Percentiles rank a stretch among this genome's conserved stretches.
These are phyloP conservation scores for Mythimna albipuncta DNA, from an alignment of 2,888 invertebrate genomes.

Conservation along the genomic window DNA sequence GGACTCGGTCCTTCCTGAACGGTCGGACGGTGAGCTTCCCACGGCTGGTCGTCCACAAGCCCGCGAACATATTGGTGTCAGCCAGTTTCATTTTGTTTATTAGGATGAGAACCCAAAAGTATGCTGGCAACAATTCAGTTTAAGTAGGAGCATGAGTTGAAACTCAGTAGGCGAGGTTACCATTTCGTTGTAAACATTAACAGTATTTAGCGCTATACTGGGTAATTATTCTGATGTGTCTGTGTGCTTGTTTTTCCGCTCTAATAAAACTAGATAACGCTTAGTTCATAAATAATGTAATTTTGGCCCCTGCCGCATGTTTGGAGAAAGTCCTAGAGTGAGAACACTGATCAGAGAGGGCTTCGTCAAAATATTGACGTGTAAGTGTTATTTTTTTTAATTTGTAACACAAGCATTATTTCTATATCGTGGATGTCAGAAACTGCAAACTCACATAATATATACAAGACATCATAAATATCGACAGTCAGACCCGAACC, in stretches of 20 bases:
- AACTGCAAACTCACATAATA: no score
- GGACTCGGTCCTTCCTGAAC: no score
- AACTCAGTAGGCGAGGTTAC: not conserved
- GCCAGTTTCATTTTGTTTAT: not conserved
- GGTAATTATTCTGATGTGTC: constrained; percentile 1
- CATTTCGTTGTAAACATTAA: not conserved
- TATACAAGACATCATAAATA: no score
- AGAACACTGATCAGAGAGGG: not conserved
- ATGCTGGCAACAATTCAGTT: no score
- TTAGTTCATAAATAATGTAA: constrained; percentile 1
- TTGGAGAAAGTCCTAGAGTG: constrained; percentile 3
- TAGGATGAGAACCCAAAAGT: not conserved
- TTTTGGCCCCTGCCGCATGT: not conserved
- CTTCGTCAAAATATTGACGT: no score
- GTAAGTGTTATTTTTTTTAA: no score
- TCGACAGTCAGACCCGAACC: no score
- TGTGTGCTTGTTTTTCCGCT: constrained; percentile 18
- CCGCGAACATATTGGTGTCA: no score
- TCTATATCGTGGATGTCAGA: no score
- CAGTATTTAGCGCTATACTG: not conserved
- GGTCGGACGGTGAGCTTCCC: no score
- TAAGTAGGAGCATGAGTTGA: not conserved
- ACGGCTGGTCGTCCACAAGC: no score
- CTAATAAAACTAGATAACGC: constrained; percentile 10
- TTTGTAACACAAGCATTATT: no score